These are phyloP conservation scores for Fragum fragum DNA, from an alignment of 2,888 invertebrate species.

Conservation along the genomic window DNA sequence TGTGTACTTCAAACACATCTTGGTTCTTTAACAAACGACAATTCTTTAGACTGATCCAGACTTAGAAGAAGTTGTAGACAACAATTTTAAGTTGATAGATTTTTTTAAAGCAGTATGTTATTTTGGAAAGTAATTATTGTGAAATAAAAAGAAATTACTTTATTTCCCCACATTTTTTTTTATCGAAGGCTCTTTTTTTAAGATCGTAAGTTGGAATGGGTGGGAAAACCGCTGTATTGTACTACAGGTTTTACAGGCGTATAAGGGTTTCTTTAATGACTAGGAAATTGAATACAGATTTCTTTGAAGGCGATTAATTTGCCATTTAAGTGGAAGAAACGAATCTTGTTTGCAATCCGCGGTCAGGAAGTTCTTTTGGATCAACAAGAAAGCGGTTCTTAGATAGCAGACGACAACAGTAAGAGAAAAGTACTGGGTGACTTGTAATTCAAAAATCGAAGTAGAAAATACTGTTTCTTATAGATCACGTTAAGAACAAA, in stretches of 20 bases:
- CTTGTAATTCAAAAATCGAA: background rate
- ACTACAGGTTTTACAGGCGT: background rate
- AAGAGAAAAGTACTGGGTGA: slow-evolving; percentile 11
- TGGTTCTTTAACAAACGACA: too few species aligned
- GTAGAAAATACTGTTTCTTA: background rate
- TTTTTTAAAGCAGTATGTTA: too few species aligned
- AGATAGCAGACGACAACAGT: slow-evolving; percentile 8
- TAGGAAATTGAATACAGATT: slow-evolving; percentile 30
- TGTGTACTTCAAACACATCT: too few species aligned
- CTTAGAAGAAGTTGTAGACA: too few species aligned
- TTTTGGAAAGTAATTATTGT: background rate
- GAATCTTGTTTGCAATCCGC: slow-evolving; percentile 26
- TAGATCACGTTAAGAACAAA: too few species aligned
- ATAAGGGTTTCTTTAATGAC: slow-evolving; percentile 18
- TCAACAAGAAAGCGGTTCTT: slow-evolving; percentile 10
- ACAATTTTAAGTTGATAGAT: too few species aligned
- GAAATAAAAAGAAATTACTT: background rate
- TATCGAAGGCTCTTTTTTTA: slow-evolving; percentile 20
- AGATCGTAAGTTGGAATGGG: too few species aligned
- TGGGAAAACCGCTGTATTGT: too few species aligned
- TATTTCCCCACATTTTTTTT: background rate
- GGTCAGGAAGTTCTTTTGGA: slow-evolving; percentile 31
- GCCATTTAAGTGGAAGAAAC: slow-evolving; percentile 32
- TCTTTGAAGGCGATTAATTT: slow-evolving; percentile 34
- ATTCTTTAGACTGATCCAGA: too few species aligned